These are phyloP conservation scores for Zaprionus vittiger DNA, from an alignment of 1,140 invertebrate genomes.

Conservation along the genomic window DNA sequence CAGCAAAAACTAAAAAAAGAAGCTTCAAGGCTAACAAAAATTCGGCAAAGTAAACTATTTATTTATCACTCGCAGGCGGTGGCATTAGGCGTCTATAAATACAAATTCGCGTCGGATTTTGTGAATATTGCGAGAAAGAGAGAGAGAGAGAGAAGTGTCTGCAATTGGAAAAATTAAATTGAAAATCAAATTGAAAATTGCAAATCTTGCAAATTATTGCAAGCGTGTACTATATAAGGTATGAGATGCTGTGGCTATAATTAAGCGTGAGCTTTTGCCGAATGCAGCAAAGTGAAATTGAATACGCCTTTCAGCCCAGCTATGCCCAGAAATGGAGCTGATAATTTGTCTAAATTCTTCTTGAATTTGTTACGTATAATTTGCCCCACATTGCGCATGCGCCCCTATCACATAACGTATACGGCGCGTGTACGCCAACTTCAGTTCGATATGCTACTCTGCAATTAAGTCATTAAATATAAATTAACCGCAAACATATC, in stretches of 20 bases:
- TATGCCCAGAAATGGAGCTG: conserved; percentile 4
- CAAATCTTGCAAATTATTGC: conserved; percentile 2
- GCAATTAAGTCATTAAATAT: conserved; percentile 78
- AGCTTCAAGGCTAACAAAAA: conserved; percentile 60
- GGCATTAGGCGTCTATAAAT: conserved; percentile 47
- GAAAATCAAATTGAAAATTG: background rate
- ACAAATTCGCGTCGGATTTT: conserved; percentile 41
- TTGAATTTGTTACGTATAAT: background rate
- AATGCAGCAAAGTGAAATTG: background rate
- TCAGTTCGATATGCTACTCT: conserved; percentile 2
- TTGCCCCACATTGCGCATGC: too few relatives aligned
- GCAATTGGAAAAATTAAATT: conserved; percentile 17
- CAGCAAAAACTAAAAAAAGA: conserved; percentile 32
- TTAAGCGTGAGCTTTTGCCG: conserved; percentile 40
- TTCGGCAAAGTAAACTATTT: conserved; percentile 63
- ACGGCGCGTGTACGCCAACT: conserved; percentile 49
- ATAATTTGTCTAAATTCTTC: conserved; percentile 22
- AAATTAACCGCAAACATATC: conserved; percentile 62
- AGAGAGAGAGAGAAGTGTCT: conserved; percentile 10
- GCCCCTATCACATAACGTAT: too few relatives aligned
- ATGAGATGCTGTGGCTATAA: conserved; percentile 32
- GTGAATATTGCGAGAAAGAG: background rate
- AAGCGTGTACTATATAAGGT: conserved; percentile 48
- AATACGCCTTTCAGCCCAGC: background rate
- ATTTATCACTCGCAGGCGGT: conserved; percentile 54